Evolutionary conservation across 2,113 vertebrate genomes (phyloP), one percentile per base, ranked within the genome.

Genomic region (Ciconia stormi): DNA sequence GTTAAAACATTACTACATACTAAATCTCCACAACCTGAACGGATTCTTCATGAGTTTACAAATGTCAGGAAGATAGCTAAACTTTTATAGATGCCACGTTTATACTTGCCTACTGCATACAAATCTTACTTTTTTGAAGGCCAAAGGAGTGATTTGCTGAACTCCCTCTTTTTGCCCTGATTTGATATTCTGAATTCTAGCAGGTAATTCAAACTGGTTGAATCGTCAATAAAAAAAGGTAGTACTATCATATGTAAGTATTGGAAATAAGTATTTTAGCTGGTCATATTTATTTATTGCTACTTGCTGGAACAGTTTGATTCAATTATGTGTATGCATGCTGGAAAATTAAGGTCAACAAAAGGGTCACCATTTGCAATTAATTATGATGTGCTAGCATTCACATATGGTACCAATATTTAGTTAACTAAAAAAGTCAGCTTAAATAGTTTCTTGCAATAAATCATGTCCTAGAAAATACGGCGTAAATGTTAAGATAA

Each of bases 331-430:
- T 96, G 94, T 91, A 97, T 94, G 79, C 95, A 95, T 16, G 47
- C 81, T 97, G 77, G 84, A 98, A 98, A 97, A 96, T 95, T 97
- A 87, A 97, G 95, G 98, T 98, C 93, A 97, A 96, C 86, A 95
- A 95, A 98, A 97, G 96, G 97, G 97, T 98, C 97, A 98, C 89
- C 97, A 97, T 97, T 98, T 98, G 97, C 98, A 97, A 98, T 98
- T 98, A 98, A 98, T 98, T 98, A 98, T 84, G 97, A 98, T 97
- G 97, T 97, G 93, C 95, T 97, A 97, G 97, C 95, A 96, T 97
- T 97, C 96, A 98, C 97, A 98, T 97, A 98, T 98, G 98, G 97
- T 97, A 98, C 87, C 97, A 97, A 98, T 98, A 98, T 98, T 98
- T 97, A 96, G 97, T 97, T 98, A 98, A 98, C 95, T 98, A 96